Evolutionary conservation across 2,113 vertebrate species (phyloP), one percentile per base, ranked within the genome.

Genomic region (Anseranas semipalmata): DNA sequence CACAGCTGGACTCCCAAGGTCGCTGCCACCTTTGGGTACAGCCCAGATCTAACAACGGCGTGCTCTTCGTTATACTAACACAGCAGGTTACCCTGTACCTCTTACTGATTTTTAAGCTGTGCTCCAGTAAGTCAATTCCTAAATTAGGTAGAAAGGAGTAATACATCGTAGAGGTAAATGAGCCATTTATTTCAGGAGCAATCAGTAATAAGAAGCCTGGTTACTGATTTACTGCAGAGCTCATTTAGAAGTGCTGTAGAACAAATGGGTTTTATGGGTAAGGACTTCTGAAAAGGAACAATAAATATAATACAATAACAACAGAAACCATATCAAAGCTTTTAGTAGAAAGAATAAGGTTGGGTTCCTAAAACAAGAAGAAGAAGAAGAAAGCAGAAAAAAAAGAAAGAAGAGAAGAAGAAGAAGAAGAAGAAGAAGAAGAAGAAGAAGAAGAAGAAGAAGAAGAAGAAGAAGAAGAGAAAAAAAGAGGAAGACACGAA

Each of bases 141-240:
- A 32, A 88, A 74, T 63, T 30, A 92, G 80, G 88, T 2, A 56
- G 48, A 76, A 30, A 82, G 75, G 55, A 56, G 75, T 18, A 46
- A 17, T 8, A 33, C 8, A 13, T 8, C 30, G 65, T 7, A 50
- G 67, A 93, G 65, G 70, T 74, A 92, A 95, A 92, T 85, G 73
- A 92, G 73, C 30, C 56, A 18, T 52, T 90, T 86, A 41, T 85
- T 91, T 56, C 65, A 27, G 82, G 76, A 78, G 77, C 76, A 86
- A 4, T 71, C 45, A 77, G 60, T 73, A 60, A 83, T 24, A 79
- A 82, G 41, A 70, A 88, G 62, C 74, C 76, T 35, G 79, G 94
- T 97, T 94, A 96, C 55, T 55, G 60, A 84, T 86, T 88, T 88
- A 93, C 87, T 21, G 43, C 41, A 66, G 67, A 76, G 65, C 91